These are phyloP conservation scores for Loriculus beryllinus DNA, from an alignment of 2,797 vertebrate species.

Conservation along the genomic window DNA sequence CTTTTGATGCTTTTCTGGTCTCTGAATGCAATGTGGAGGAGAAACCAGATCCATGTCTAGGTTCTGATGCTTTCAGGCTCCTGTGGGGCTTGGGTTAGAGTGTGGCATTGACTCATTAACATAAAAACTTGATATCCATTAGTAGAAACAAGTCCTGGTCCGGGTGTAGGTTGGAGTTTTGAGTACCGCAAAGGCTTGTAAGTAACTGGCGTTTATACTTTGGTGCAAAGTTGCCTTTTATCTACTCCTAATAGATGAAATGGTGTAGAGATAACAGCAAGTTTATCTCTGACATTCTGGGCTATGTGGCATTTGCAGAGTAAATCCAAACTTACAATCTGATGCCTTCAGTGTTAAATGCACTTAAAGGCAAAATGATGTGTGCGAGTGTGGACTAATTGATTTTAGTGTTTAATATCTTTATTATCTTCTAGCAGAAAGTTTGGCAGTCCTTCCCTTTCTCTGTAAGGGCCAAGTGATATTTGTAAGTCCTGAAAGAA, in stretches of 20 bases:
- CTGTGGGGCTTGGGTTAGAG: rapidly evolving
- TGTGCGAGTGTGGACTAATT: background rate
- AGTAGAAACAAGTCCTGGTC: background rate
- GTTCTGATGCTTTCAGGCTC: background rate
- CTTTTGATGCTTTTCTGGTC: background rate
- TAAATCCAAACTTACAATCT: background rate
- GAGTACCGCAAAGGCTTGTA: background rate
- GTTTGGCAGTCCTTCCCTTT: background rate
- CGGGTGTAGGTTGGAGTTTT: background rate
- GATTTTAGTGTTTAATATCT: background rate
- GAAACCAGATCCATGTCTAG: background rate
- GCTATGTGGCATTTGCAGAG: background rate
- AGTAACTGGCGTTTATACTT: background rate
- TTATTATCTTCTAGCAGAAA: background rate
- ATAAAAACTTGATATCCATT: background rate
- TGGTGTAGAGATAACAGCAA: rapidly evolving
- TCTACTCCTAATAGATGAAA: background rate
- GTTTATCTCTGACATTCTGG: background rate
- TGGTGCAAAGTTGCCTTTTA: background rate
- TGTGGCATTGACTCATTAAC: background rate
- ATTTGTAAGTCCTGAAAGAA: background rate
- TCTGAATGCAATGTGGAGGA: background rate
- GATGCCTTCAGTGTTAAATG: background rate
- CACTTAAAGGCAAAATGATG: background rate
- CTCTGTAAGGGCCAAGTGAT: background rate